Evolutionary conservation across 1,140 invertebrate species (phyloP).

Genomic region (Diplogasteroides magnus): DNA sequence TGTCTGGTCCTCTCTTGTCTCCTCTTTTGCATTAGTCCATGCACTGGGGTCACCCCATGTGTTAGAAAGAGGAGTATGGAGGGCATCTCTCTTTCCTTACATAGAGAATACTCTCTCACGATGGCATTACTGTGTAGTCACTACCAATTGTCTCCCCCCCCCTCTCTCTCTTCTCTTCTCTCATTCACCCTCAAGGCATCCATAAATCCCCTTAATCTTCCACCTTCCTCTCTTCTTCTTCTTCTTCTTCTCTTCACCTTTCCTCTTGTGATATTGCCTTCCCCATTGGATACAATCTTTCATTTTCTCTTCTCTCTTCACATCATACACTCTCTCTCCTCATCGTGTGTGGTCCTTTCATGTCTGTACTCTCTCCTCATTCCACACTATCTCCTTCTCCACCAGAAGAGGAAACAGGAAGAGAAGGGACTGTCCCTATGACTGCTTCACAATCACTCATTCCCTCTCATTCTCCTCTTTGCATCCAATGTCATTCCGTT

Average conservation of each 20-base stretch:
- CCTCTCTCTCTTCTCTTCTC: constrained; percentile 2
- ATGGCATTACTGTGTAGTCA: neutral
- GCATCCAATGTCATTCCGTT: too few species aligned
- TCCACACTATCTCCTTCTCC: neutral
- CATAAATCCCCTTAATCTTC: neutral
- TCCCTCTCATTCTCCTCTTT: too few species aligned
- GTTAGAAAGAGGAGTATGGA: neutral
- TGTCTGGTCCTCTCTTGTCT: neutral
- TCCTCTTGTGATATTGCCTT: constrained; percentile 4
- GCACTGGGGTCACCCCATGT: neutral
- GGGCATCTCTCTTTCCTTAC: neutral
- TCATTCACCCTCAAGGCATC: neutral
- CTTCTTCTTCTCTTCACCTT: neutral
- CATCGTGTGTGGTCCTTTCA: neutral
- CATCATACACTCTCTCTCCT: neutral
- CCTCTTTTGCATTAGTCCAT: neutral
- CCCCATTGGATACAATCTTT: neutral
- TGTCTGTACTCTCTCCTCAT: neutral
- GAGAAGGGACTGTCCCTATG: too few species aligned
- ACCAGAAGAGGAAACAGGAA: too few species aligned
- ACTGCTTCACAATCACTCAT: too few species aligned
- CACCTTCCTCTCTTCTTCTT: neutral
- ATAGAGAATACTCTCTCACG: neutral
- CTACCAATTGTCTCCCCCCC: neutral
- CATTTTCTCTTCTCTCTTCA: neutral